Conservation (phyloP, 2,888 invertebrate species). For the Pristionchus exspectatus region DNA sequence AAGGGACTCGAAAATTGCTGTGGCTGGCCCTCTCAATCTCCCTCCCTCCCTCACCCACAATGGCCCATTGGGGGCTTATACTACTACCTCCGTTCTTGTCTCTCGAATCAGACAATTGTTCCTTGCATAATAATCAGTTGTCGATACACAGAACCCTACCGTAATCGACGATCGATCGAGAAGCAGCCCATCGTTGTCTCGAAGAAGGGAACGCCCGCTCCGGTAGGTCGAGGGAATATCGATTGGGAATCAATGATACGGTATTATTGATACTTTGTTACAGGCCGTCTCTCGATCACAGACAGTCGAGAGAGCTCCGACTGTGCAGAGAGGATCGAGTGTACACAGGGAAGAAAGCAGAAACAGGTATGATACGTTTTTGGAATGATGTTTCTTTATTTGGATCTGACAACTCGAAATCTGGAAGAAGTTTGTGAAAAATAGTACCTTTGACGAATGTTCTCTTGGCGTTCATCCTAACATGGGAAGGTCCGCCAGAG, state of each 20-base stretch:
- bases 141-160: not conserved
- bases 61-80: constrained; percentile 5
- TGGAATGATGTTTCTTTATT: not conserved
- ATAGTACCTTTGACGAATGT: too few species aligned
- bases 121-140: not conserved
- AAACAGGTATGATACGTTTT: not conserved
- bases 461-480: too few species aligned
- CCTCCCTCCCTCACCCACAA: not conserved
- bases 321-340: constrained; percentile 45
- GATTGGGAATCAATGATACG: not conserved
- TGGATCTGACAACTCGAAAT: not conserved
- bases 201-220: constrained; percentile 22
- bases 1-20: constrained; percentile 8
- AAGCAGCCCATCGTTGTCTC: not conserved
- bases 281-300: constrained; percentile 14
- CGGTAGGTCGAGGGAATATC: constrained; percentile 18
- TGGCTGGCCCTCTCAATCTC: not conserved
- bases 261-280: not conserved
- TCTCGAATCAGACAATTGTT: not conserved
- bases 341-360: constrained; percentile 28
- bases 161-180: constrained; percentile 40
- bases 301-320: constrained; percentile 20
- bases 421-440: not conserved
- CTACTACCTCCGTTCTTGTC: constrained; percentile 29
- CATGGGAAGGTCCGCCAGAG: too few species aligned